These are phyloP conservation scores for Synaphobranchus kaupii DNA, from an alignment of 2,797 vertebrate species.

Conservation along the genomic window DNA sequence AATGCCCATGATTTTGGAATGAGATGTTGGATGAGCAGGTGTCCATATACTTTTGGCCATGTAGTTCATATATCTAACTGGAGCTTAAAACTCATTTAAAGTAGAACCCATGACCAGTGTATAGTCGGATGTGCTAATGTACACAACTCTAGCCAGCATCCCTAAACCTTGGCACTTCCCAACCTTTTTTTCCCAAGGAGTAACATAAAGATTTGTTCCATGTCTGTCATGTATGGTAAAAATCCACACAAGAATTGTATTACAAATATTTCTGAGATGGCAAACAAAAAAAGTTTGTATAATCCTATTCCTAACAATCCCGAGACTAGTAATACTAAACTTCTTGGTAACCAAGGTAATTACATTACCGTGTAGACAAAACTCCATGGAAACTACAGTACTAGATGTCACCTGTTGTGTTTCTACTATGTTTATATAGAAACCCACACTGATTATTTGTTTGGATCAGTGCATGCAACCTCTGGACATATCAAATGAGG, in stretches of 20 bases:
- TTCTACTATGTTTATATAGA: too few species aligned
- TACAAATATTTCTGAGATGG: not conserved
- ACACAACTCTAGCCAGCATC: not conserved
- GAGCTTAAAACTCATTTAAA: too few species aligned
- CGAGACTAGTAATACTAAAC: not conserved
- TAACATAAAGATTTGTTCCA: not conserved
- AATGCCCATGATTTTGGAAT: too few species aligned
- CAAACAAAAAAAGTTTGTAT: too few species aligned
- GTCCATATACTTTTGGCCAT: too few species aligned
- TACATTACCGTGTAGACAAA: not conserved
- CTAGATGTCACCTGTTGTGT: slow-evolving; percentile 18
- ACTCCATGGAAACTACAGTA: too few species aligned
- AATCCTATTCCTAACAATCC: not conserved
- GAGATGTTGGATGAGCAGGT: too few species aligned
- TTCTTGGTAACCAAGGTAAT: slow-evolving; percentile 3
- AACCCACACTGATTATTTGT: slow-evolving; percentile 12
- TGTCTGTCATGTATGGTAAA: not conserved
- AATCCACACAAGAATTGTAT: not conserved
- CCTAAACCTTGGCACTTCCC: too few species aligned
- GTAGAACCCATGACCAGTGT: not conserved
- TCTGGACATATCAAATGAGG: too few species aligned
- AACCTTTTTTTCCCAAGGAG: too few species aligned
- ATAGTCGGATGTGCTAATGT: not conserved
- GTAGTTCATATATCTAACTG: too few species aligned
- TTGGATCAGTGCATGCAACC: not conserved